Evolutionary conservation across 2,888 invertebrate species (phyloP).

Genomic region (Polydrusus pterygomalis): DNA sequence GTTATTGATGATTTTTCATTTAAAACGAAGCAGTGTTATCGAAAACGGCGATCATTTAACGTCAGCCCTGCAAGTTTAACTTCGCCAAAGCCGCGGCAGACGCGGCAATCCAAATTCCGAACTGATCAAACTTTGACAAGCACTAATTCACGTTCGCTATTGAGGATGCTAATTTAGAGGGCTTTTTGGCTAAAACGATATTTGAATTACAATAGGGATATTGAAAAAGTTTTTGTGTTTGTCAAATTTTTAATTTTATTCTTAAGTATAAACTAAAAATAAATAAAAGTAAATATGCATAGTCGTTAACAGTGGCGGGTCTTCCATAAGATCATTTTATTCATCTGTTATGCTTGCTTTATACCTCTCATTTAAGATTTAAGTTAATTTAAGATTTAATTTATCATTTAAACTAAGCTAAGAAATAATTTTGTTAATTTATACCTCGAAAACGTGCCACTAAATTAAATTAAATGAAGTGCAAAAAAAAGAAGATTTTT

Average conservation of each 20-base stretch:
- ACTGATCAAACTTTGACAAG: constrained; percentile 46
- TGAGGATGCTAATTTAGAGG: constrained; percentile 30
- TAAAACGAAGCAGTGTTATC: constrained; percentile 45
- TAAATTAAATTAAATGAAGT: no score
- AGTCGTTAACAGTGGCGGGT: no score
- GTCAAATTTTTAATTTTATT: constrained; percentile 5
- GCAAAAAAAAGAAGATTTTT: no score
- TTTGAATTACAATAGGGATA: constrained; percentile 10
- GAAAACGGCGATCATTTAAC: constrained; percentile 48
- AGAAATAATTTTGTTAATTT: no score
- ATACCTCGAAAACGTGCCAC: no score
- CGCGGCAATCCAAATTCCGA: constrained; percentile 39
- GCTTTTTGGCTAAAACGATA: constrained; percentile 22
- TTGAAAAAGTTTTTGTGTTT: constrained; percentile 16
- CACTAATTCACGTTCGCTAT: constrained; percentile 40
- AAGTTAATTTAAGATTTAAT: no score
- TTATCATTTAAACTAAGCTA: no score
- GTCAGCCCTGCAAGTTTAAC: constrained; percentile 45
- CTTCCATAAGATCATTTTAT: no score
- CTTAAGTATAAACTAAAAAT: background rate
- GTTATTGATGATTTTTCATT: constrained; percentile 54
- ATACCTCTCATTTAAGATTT: no score
- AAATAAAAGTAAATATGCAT: background rate
- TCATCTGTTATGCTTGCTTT: no score
- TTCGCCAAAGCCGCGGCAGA: constrained; percentile 34